Base-by-base conservation (phyloP, 2,113 vertebrate genomes). In the Perca fluviatilis region DNA sequence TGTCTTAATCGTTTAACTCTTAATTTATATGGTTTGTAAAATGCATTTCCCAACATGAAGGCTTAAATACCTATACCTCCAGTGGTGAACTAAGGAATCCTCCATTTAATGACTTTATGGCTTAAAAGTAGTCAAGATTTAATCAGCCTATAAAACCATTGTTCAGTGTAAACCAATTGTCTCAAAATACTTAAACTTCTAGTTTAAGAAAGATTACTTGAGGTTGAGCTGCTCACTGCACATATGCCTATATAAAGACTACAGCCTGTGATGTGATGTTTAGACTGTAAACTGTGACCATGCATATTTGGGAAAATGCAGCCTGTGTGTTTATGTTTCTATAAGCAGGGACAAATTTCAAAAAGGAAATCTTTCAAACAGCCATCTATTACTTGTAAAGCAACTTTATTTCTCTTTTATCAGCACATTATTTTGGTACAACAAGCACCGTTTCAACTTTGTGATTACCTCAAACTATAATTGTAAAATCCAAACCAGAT, bases 341-440 rank as follows among this genome's bases (percentile, higher is more conserved):
- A 16, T 30, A 27, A 12, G 0, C 3, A 1, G 49, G 58, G 12
- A 27, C 12, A 61, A n/a, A 21, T 18, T 6, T 7, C 4, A 5
- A 63, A 63, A 70, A 27, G 1, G 36, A 36, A 73, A 57, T 2
- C 8, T 71, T 25, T 53, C 7, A 58, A 66, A 23, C 36, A 61
- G 16, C 0, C 10, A 78, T 2, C 0, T 0, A 47, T 77, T 89
- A 82, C 23, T 80, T 88, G 30, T 89, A 92, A 93, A 92, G 80
- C 78, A 79, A 91, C 77, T 94, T 94, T 94, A 94, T 94, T 94
- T 78, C n/a, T 81, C 56, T 56, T 75, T 76, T 67, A 81, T 78
- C 65, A 82, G 65, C 61, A 72, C 64, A 66, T 74, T 53, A 88
- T 82, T 85, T 81, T 79, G 64, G 74, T 76, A 82, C 82, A 71